phyloP scores from a whole-genome alignment of 2,113 vertebrate genomes.

The Speoplatyrhinus poulsoni region DNA sequence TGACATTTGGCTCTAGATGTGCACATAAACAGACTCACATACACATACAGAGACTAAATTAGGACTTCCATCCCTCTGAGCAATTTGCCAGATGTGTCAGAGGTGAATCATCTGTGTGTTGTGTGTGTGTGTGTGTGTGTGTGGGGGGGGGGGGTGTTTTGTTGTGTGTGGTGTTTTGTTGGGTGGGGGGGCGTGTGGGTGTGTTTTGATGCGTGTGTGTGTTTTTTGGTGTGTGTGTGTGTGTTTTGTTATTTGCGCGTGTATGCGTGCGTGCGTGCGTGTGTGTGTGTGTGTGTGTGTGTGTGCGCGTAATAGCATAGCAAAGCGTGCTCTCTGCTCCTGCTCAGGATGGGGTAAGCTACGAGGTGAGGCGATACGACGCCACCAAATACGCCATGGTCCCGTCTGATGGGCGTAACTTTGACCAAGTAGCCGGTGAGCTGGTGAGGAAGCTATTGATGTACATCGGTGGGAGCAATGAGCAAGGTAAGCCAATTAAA shows the following conservation, averaged over 20 bases:
- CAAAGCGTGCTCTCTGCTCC: not conserved
- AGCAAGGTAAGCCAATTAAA: constrained; percentile 77
- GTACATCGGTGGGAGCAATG: constrained; percentile 88
- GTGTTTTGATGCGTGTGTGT: too few relatives aligned
- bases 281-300: constrained; percentile 12
- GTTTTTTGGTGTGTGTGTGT: constrained; percentile 35
- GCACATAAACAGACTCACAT: too few relatives aligned
- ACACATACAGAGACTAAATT: too few relatives aligned
- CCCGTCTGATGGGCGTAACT: constrained; percentile 80
- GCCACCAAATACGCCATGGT: constrained; percentile 78
- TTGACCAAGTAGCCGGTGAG: constrained; percentile 87
- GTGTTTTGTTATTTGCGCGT: too few relatives aligned
- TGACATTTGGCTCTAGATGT: too few relatives aligned
- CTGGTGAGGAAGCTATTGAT: constrained; percentile 85
- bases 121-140: not conserved
- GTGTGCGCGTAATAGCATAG: not conserved
- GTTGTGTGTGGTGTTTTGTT: not conserved
- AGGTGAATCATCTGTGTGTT: not conserved
- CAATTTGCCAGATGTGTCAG: too few relatives aligned
- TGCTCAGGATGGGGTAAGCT: constrained; percentile 81
- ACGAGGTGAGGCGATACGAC: constrained; percentile 85
- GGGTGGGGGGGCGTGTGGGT: not conserved
- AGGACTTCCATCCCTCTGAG: too few relatives aligned
- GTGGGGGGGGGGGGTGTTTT: not conserved
- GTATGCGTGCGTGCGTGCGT: constrained; percentile 3